Evolutionary conservation across 2,888 invertebrate genomes (phyloP).

Genomic region (Rhaphigaster nebulosa): DNA sequence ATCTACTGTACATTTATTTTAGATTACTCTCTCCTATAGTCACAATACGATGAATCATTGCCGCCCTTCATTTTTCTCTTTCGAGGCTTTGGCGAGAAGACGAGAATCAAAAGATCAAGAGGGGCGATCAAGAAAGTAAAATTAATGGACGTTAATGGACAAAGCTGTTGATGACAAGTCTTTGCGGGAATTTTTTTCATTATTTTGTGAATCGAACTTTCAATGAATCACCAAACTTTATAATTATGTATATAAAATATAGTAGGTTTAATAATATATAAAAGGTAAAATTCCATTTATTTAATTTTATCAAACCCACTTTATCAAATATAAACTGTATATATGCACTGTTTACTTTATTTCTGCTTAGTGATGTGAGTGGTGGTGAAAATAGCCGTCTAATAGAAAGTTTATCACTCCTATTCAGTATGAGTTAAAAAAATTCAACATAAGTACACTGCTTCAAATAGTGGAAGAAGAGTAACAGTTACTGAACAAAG

Average conservation of each 20-base stretch:
- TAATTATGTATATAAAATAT: neutral
- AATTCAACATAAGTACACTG: too few relatives aligned
- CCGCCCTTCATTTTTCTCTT: constrained; percentile 24
- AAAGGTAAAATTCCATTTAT: too few relatives aligned
- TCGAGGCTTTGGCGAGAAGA: neutral
- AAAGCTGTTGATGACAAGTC: neutral
- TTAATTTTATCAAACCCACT: too few relatives aligned
- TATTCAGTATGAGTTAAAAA: too few relatives aligned
- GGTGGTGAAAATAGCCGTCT: too few relatives aligned
- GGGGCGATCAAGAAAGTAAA: constrained; percentile 12
- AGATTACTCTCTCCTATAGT: constrained; percentile 11
- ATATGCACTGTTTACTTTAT: too few relatives aligned
- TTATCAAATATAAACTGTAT: too few relatives aligned
- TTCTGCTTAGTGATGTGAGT: too few relatives aligned
- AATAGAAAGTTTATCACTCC: too few relatives aligned
- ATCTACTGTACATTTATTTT: constrained; percentile 40
- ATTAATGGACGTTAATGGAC: neutral
- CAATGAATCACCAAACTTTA: neutral
- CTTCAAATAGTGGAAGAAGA: too few relatives aligned
- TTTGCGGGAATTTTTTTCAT: neutral
- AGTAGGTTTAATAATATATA: too few relatives aligned
- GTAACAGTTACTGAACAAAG: too few relatives aligned
- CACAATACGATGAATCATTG: constrained; percentile 39
- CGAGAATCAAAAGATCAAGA: constrained; percentile 25
- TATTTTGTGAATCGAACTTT: neutral